A percentile compares a stretch with the other conserved stretches of the same genome.
These are phyloP conservation scores for Diorhabda sublineata DNA, from an alignment of 1,140 invertebrate species.

Conservation along the genomic window DNA sequence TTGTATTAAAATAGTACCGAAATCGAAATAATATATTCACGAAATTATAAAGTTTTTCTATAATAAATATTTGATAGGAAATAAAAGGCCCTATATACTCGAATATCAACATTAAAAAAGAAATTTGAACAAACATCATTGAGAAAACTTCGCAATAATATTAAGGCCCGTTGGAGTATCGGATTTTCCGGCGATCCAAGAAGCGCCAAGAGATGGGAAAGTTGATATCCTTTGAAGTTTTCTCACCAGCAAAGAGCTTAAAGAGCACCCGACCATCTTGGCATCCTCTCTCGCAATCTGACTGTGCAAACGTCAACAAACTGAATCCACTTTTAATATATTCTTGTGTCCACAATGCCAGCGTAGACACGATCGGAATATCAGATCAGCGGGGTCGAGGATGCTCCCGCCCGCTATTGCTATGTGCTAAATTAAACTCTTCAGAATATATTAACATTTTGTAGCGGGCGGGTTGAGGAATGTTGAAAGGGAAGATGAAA, in stretches of 20 bases:
- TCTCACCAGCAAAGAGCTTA: slow-evolving; percentile 24
- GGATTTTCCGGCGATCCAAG: slow-evolving; percentile 14
- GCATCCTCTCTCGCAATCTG: slow-evolving; percentile 27
- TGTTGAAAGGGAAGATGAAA: slow-evolving; percentile 11
- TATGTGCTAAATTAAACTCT: slow-evolving; percentile 48
- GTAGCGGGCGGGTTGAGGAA: slow-evolving; percentile 31
- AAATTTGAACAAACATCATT: slow-evolving; percentile 1
- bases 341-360: slow-evolving; percentile 46
- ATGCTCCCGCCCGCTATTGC: slow-evolving; percentile 35
- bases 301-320: slow-evolving; percentile 45
- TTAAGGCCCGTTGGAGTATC: slow-evolving; percentile 12
- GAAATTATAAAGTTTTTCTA: too few species aligned
- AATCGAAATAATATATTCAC: too few species aligned
- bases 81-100: background rate
- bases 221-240: slow-evolving; percentile 34
- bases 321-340: slow-evolving; percentile 47
- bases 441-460: slow-evolving; percentile 47
- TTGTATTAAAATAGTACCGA: too few species aligned
- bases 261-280: slow-evolving; percentile 17
- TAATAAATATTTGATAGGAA: too few species aligned
- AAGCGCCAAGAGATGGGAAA: slow-evolving; percentile 21
- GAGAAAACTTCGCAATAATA: slow-evolving; percentile 9
- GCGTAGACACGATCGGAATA: slow-evolving; percentile 44
- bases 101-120: background rate
- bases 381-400: slow-evolving; percentile 36